Evolutionary conservation across 2,888 invertebrate species (phyloP).

Genomic region (Drosophila lutescens): DNA sequence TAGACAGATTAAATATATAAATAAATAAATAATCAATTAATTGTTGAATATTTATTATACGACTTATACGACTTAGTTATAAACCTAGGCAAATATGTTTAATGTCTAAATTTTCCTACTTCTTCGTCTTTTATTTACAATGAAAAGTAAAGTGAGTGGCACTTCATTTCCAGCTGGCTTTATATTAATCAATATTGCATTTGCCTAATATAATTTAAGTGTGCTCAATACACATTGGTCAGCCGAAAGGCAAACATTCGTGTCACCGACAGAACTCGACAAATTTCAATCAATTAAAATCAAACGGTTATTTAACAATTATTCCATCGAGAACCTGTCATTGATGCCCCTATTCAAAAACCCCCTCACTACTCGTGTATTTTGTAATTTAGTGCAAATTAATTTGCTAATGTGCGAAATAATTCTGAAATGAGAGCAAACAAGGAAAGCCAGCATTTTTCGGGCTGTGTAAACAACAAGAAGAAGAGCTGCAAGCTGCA

Average conservation of each 20-base stretch:
- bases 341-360: neutral
- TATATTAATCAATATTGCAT: slow-evolving; percentile 5
- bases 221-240: slow-evolving; percentile 7
- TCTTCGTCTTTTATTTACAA: neutral
- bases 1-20: too few species aligned
- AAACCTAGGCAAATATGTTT: neutral
- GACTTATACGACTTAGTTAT: neutral
- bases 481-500: slow-evolving; percentile 16
- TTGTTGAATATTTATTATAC: too few species aligned
- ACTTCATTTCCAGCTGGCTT: slow-evolving; percentile 2
- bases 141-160: neutral
- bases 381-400: slow-evolving; percentile 5
- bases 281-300: slow-evolving; percentile 30
- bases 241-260: slow-evolving; percentile 5
- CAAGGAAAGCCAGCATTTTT: slow-evolving; percentile 37
- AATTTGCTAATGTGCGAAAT: slow-evolving; percentile 26
- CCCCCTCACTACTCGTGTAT: neutral
- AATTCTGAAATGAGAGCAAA: slow-evolving; percentile 17
- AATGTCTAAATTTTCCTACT: neutral
- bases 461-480: slow-evolving; percentile 47
- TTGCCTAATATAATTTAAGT: neutral
- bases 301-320: slow-evolving; percentile 7
- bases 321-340: neutral
- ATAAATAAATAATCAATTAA: too few species aligned
- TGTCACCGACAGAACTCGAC: slow-evolving; percentile 1